Evolutionary conservation across 2,113 vertebrate genomes (phyloP).

Genomic region (Eudorcas thomsonii): DNA sequence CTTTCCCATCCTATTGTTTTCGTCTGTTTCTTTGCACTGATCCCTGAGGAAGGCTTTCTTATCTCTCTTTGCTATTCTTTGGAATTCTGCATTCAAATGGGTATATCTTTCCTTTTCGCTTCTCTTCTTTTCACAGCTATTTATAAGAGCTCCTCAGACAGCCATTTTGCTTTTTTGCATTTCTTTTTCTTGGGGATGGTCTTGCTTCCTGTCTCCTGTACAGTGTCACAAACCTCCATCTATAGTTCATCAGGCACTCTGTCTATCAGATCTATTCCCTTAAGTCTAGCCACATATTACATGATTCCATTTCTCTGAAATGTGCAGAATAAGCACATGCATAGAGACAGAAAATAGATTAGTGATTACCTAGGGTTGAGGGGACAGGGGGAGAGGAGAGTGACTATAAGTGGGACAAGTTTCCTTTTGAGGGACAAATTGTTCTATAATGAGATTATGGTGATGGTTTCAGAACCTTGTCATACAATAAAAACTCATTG

Average conservation of each 20-base stretch:
- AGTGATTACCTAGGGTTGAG: not conserved
- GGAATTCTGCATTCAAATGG: not conserved
- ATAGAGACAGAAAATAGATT: not conserved
- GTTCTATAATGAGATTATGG: not conserved
- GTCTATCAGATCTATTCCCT: not conserved
- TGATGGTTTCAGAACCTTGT: not conserved
- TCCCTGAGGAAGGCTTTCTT: not conserved
- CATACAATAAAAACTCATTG: not conserved
- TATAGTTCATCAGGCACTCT: not conserved
- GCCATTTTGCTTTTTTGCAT: not conserved
- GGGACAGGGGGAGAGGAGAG: not conserved
- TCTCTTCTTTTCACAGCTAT: not conserved
- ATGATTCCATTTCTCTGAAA: not conserved
- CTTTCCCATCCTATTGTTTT: not conserved
- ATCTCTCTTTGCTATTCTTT: not conserved
- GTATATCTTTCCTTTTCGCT: not conserved
- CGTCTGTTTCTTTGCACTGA: not conserved
- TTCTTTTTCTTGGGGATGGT: not conserved
- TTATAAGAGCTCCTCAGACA: not conserved
- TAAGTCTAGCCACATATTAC: not conserved
- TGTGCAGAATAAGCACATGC: not conserved
- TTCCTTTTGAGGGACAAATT: not conserved
- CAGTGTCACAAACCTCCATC: not conserved
- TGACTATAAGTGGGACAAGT: not conserved
- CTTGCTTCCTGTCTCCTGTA: not conserved